These are phyloP conservation scores for Edolisoma coerulescens DNA, from an alignment of 2,113 vertebrate species.

Conservation along the genomic window DNA sequence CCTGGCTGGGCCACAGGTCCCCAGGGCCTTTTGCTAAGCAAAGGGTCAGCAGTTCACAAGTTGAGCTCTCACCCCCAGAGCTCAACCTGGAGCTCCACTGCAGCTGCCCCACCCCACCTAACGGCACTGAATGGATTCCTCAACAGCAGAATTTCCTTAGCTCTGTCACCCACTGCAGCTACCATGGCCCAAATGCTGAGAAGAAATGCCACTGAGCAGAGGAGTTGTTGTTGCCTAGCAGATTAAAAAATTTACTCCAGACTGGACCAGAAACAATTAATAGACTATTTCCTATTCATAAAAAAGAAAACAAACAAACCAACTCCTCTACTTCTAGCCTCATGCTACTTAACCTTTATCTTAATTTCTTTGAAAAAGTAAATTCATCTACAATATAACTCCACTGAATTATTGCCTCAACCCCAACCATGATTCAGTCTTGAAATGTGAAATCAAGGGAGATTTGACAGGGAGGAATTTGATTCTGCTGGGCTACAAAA, in stretches of 20 bases:
- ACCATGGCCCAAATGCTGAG: background rate
- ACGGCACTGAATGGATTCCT: background rate
- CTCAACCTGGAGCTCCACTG: background rate
- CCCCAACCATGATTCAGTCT: background rate
- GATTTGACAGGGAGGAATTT: background rate
- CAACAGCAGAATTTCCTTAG: background rate
- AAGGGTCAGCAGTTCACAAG: background rate
- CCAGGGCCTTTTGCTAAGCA: background rate
- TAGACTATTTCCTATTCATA: background rate
- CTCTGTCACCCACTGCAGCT: background rate
- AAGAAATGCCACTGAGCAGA: background rate
- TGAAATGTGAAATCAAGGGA: background rate
- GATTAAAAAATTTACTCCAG: background rate
- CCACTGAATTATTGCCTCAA: background rate
- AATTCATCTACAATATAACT: background rate
- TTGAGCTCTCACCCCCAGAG: background rate
- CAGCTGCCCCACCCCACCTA: background rate
- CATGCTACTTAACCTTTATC: background rate
- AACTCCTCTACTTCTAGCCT: background rate
- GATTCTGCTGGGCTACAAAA: background rate
- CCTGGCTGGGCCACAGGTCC: background rate
- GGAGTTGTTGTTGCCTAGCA: background rate
- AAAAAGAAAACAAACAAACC: background rate
- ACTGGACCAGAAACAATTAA: background rate
- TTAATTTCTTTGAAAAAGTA: background rate